Base-by-base conservation (phyloP, 2,888 invertebrate genomes). In the Pammene fasciana region DNA sequence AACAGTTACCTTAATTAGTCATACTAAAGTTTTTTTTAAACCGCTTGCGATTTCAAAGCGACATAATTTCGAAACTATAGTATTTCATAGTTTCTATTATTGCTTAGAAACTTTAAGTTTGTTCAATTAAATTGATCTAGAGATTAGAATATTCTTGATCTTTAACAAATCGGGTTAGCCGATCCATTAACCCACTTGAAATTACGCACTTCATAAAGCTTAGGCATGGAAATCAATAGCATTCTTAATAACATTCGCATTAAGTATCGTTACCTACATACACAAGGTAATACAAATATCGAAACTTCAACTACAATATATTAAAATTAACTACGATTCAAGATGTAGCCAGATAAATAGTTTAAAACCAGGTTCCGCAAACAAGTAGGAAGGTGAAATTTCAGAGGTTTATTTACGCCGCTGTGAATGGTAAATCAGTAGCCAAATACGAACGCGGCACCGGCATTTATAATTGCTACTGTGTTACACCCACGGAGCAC, bases 401-500 rank as follows among this genome's bases (percentile, higher is more conserved):
- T 71, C 72, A 75, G 71, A 73, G 72, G 75, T 65, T 56, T 68
- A 43, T 64, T 52, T 57, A 59, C 34, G 36, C 26, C 34, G 36
- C 26, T 26, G 67, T 59, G 64, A 71, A 64, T 62, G 65, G 52
- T 68, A 65, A 65, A 68, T 59, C 64, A 55, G 61, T 56, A 50
- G 45, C 72, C 73, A 73, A 74, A 65, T 71, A 71, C 71, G 72
- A 72, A 73, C 75, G 71, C 68, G 71, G 72, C 71, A 72, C 70
- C 75, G 74, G 75, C 73, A 76, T 77, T 79, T 81, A 79, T 81
- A 82, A 81, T 82, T 79, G 78, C 79, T 72, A 78, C 79, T 74
- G 77, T 72, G 75, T 76, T 77, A 78, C 79, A 75, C 80, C 79
- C 75, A 80, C 77, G 71, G 65, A 61, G 60, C 77, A 77, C 77